Percentiles rank a stretch among this genome's conserved stretches.
Conservation (phyloP, 1,140 invertebrate genomes). For the Pteromalus puparum region DNA sequence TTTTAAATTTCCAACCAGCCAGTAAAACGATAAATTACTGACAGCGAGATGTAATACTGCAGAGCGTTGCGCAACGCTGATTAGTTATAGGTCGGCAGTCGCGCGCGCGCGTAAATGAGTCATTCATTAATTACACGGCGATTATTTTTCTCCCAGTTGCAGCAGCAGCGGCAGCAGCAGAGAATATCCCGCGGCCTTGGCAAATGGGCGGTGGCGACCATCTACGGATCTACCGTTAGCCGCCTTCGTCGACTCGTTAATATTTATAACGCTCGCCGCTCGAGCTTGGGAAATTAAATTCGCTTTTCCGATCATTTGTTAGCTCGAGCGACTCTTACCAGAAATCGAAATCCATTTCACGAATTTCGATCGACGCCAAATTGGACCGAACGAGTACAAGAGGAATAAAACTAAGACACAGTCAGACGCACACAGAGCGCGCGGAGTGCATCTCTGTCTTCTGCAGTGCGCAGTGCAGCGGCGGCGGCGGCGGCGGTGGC, state of each 20-base stretch:
- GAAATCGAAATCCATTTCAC: too few relatives aligned
- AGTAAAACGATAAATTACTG: background rate
- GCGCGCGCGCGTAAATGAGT: background rate
- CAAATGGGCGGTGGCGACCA: constrained; percentile 4
- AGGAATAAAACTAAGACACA: background rate
- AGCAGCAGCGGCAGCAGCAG: background rate
- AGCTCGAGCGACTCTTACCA: too few relatives aligned
- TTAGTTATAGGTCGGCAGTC: background rate
- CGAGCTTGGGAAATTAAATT: background rate
- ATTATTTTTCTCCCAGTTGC: background rate
- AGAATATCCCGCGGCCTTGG: background rate
- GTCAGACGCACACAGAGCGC: too few relatives aligned
- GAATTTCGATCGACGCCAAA: too few relatives aligned
- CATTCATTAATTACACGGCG: constrained; percentile 38
- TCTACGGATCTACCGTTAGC: background rate
- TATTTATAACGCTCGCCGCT: constrained; percentile 20
- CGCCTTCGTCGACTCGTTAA: background rate
- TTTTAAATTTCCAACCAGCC: background rate
- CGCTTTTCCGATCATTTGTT: background rate
- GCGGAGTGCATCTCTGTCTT: background rate
- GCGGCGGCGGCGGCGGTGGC: constrained; percentile 56
- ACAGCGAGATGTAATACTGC: too few relatives aligned
- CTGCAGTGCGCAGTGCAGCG: constrained; percentile 46
- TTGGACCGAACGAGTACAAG: background rate
- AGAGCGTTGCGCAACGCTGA: constrained; percentile 16